Evolutionary conservation across 2,888 invertebrate genomes (phyloP).

Genomic region (Stenoptilia bipunctidactyla): DNA sequence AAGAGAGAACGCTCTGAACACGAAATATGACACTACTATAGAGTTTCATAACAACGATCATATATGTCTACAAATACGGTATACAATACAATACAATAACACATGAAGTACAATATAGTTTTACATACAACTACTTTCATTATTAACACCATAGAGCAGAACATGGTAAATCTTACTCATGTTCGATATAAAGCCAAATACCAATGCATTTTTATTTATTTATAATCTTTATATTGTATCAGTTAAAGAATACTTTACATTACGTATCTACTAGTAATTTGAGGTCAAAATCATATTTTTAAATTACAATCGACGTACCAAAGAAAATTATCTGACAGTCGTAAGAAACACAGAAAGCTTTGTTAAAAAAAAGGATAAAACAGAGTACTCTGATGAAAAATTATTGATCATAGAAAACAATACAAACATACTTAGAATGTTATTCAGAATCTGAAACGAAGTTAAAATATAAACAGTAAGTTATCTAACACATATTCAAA

Average conservation of each 20-base stretch:
- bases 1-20: slow-evolving; percentile 53
- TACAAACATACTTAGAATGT: neutral
- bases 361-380: neutral
- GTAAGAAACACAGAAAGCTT: no score
- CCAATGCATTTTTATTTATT: slow-evolving; percentile 69
- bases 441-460: no score
- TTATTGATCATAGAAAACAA: neutral
- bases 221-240: slow-evolving; percentile 41
- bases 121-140: slow-evolving; percentile 25
- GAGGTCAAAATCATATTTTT: no score
- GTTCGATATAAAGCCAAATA: slow-evolving; percentile 71
- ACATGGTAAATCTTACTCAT: slow-evolving; percentile 52
- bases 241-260: slow-evolving; percentile 3
- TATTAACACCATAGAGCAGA: slow-evolving; percentile 62
- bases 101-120: slow-evolving; percentile 22
- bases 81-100: slow-evolving; percentile 34
- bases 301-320: no score
- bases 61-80: slow-evolving; percentile 38
- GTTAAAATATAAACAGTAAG: no score
- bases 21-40: slow-evolving; percentile 43
- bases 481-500: no score
- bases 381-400: neutral
- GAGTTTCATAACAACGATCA: slow-evolving; percentile 14
- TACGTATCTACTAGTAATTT: no score
- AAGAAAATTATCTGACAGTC: no score